Conservation (phyloP, 2,888 invertebrate species). For the Chrysopilus asiliformis region DNA sequence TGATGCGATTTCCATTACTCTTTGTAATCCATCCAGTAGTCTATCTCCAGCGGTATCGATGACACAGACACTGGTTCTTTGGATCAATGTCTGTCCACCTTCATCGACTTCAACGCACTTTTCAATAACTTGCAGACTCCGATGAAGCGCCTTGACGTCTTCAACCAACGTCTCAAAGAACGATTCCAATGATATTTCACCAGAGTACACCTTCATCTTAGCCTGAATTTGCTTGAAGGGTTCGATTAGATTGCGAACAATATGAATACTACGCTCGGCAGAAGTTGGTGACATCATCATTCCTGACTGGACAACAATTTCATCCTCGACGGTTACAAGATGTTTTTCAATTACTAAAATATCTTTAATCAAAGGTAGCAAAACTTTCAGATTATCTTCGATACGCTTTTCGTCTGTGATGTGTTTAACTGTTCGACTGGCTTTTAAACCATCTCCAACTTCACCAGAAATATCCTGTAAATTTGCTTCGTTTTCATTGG, state of each 20-base stretch:
- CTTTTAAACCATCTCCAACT: constrained; percentile 40
- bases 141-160: constrained; percentile 49
- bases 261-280: constrained; percentile 51
- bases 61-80: constrained; percentile 52
- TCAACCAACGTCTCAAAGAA: constrained; percentile 44
- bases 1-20: constrained; percentile 39
- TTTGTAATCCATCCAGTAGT: constrained; percentile 41
- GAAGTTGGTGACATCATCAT: constrained; percentile 53
- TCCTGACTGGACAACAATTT: constrained; percentile 49
- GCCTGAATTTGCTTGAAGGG: constrained; percentile 52
- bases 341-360: constrained; percentile 41
- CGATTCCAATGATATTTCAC: constrained; percentile 31
- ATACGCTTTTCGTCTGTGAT: constrained; percentile 39
- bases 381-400: constrained; percentile 34
- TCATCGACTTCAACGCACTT: constrained; percentile 55
- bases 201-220: constrained; percentile 42
- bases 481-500: constrained; percentile 31
- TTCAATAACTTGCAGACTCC: constrained; percentile 50
- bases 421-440: constrained; percentile 21
- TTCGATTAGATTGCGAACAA: constrained; percentile 46
- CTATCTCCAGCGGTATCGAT: constrained; percentile 46
- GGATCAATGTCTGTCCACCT: constrained; percentile 51
- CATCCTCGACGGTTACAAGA: constrained; percentile 47
- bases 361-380: constrained; percentile 32
- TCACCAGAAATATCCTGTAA: constrained; percentile 42